phyloP scores from a whole-genome alignment of 1,140 invertebrate genomes.

The Grapholita molesta region DNA sequence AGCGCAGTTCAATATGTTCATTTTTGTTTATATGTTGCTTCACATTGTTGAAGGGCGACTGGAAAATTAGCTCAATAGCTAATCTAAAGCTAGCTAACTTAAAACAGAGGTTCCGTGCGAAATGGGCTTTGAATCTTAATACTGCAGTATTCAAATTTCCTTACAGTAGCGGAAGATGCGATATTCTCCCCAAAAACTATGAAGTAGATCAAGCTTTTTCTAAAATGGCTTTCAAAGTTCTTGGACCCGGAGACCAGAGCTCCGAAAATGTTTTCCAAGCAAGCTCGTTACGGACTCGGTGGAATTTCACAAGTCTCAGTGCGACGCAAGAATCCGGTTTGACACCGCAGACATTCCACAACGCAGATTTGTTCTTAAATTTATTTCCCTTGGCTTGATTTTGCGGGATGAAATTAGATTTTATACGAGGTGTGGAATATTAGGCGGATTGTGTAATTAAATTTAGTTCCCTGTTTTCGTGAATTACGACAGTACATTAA shows the following conservation, averaged over 20 bases:
- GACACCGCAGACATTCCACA: constrained; percentile 7
- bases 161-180: neutral
- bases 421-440: neutral
- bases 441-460: neutral
- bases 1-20: too few species aligned
- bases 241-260: neutral
- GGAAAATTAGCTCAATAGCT: too few species aligned
- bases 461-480: neutral
- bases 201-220: neutral
- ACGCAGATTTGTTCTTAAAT: constrained; percentile 11
- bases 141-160: neutral
- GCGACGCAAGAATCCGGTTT: constrained; percentile 1
- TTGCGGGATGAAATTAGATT: neutral
- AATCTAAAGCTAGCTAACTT: too few species aligned
- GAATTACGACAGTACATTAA: too few species aligned
- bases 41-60: too few species aligned
- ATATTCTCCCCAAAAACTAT: neutral
- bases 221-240: neutral
- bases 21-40: too few species aligned
- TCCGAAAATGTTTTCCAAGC: neutral
- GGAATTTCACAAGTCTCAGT: neutral
- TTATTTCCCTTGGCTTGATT: neutral
- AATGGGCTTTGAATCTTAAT: neutral
- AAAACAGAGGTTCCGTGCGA: too few species aligned
- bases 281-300: neutral